Evolutionary conservation across 2,113 vertebrate genomes (phyloP), one percentile per base, ranked within the genome.

Genomic region (Cacatua alba): DNA sequence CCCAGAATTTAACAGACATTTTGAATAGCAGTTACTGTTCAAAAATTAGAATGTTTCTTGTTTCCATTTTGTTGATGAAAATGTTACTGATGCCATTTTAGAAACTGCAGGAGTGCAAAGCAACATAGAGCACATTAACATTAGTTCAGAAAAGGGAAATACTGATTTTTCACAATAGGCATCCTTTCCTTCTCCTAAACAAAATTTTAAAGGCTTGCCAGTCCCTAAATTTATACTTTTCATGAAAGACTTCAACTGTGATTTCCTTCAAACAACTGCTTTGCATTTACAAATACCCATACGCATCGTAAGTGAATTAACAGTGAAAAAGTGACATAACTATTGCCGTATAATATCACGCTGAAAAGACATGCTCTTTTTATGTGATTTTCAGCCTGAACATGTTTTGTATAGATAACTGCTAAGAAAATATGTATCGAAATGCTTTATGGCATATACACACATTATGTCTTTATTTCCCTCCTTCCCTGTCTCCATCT

Each of bases 71-170:
- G 67, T 75, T 91, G 74, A 62, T 91, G 55, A 72, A 95, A 94
- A 95, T 68, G 70, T 86, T 88, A 92, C 88, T 72, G 70, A 92
- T 84, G 89, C 65, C 43, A 48, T 91, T 92, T 94, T 87, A 88
- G 17, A 84, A 74, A 87, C 70, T 86, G 64, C 76, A 92, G 69
- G 64, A 92, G 43, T 37, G 77, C 72, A 92, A 86, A 81, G 35
- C 77, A 75, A 84, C 26, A n/a, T 31, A 91, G 77, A 86, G 35
- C 77, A 89, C 62, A 81, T 86, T 81, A 60, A 86, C 65, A 71
- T 71, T 77, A 89, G 51, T 35, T 94, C 77, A 82, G 84, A 84
- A 75, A 91, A 59, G 46, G 33, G 69, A 88, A 91, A 70, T 55
- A 92, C 21, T 84, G 78, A 91, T 90, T 93, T 67, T 89, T 84